Percentiles rank a stretch among this genome's conserved stretches.
Conservation (phyloP, 1,140 invertebrate species). For the Augochlora pura region DNA sequence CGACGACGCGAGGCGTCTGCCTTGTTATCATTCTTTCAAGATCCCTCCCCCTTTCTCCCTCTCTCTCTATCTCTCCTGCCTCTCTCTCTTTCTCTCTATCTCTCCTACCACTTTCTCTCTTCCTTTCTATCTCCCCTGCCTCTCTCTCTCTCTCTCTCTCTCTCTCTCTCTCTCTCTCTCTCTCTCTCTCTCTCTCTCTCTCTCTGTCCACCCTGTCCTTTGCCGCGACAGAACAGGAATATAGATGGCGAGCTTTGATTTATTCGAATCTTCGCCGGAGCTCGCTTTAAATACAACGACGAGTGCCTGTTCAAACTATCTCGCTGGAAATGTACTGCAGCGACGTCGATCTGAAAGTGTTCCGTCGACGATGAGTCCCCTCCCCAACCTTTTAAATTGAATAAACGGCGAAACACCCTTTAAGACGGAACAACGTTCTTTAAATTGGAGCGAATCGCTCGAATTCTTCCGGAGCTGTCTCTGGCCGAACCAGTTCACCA, state of each 20-base stretch:
- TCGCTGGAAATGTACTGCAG: no score
- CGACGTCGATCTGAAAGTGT: no score
- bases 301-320: no score
- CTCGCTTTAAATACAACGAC: no score
- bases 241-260: background rate
- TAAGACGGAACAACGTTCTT: no score
- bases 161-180: background rate
- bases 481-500: background rate
- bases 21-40: conserved; percentile 3
- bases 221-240: background rate
- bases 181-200: background rate
- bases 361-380: no score
- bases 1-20: background rate
- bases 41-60: background rate
- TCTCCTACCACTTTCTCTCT: no score
- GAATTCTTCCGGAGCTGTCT: no score
- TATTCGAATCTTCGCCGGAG: background rate
- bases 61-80: background rate
- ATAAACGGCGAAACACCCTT: no score
- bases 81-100: no score
- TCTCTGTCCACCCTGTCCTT: background rate
- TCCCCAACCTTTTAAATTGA: no score
- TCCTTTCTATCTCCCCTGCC: background rate
- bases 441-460: no score
- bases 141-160: background rate